Conservation (phyloP, 2,113 vertebrate species). For the Spermophilus dauricus region DNA sequence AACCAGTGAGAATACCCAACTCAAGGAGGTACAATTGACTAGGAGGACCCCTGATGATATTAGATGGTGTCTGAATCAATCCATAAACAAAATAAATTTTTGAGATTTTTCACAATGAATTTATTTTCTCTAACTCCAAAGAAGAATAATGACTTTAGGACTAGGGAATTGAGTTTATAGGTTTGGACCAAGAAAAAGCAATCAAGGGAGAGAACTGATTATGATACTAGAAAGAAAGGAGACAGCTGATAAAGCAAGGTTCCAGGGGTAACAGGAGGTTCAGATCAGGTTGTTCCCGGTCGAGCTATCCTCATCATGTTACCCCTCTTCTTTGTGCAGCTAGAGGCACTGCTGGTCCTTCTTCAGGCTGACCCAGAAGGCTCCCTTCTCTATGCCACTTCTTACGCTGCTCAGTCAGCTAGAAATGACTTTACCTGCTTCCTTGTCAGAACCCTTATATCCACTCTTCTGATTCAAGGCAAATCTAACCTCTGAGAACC, state of each 20-base stretch:
- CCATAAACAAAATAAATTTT: not conserved
- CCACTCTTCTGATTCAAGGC: not conserved
- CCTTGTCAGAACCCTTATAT: not conserved
- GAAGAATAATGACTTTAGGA: not conserved
- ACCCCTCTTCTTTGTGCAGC: no score
- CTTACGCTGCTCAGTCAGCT: not conserved
- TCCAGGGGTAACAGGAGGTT: not conserved
- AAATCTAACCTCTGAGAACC: not conserved
- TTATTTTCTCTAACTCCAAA: conserved; percentile 82
- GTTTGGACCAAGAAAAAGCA: not conserved
- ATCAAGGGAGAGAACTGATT: not conserved
- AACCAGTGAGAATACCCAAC: not conserved
- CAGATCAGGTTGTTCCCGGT: not conserved
- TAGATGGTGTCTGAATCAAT: not conserved
- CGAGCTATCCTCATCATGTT: fast-evolving
- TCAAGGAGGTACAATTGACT: not conserved
- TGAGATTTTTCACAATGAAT: conserved; percentile 73
- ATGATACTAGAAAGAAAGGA: not conserved
- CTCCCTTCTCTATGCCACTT: not conserved
- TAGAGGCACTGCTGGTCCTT: not conserved
- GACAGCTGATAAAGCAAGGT: not conserved
- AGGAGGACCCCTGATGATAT: not conserved
- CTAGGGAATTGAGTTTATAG: not conserved
- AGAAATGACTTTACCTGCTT: not conserved
- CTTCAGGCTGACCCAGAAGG: not conserved